Evolutionary conservation across 2,797 vertebrate genomes (phyloP).

Genomic region (Epinephelus coioides): DNA sequence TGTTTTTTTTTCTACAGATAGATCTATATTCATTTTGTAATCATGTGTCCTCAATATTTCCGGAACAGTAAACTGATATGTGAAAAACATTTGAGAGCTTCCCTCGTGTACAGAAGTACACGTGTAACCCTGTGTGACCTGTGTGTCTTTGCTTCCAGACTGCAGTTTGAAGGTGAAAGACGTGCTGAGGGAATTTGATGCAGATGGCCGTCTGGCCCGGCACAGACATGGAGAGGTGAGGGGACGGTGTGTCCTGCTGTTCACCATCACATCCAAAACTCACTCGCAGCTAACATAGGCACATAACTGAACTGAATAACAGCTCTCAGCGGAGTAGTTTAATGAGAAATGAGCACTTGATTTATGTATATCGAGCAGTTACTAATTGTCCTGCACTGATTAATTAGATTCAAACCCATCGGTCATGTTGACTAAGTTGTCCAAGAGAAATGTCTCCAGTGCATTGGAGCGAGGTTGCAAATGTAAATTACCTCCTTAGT

Average conservation of each 20-base stretch:
- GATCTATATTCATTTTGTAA: conserved; percentile 4
- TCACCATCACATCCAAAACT: conserved; percentile 36
- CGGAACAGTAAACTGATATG: not conserved
- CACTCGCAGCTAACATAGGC: conserved; percentile 25
- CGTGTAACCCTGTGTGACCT: conserved; percentile 54
- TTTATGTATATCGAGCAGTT: conserved; percentile 34
- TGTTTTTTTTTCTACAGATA: not conserved
- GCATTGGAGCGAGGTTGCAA: conserved; percentile 39
- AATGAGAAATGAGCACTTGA: conserved; percentile 36
- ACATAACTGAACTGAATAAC: conserved; percentile 23
- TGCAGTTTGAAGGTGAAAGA: conserved; percentile 94
- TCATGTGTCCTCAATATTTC: not conserved
- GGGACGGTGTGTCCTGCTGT: conserved; percentile 54
- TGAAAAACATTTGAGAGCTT: not conserved
- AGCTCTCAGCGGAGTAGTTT: conserved; percentile 20
- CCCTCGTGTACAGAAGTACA: not conserved
- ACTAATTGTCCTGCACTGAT: conserved; percentile 55
- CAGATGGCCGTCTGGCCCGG: conserved; percentile 86
- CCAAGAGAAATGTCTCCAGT: conserved; percentile 39
- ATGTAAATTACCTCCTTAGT: conserved; percentile 73
- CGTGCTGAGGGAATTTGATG: conserved; percentile 91
- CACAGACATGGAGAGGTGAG: conserved; percentile 92
- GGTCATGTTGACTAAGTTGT: conserved; percentile 60
- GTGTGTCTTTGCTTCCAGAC: conserved; percentile 83
- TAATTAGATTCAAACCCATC: conserved; percentile 62